phyloP scores from a whole-genome alignment of 1,140 invertebrate species.

The Nasonia giraulti region DNA sequence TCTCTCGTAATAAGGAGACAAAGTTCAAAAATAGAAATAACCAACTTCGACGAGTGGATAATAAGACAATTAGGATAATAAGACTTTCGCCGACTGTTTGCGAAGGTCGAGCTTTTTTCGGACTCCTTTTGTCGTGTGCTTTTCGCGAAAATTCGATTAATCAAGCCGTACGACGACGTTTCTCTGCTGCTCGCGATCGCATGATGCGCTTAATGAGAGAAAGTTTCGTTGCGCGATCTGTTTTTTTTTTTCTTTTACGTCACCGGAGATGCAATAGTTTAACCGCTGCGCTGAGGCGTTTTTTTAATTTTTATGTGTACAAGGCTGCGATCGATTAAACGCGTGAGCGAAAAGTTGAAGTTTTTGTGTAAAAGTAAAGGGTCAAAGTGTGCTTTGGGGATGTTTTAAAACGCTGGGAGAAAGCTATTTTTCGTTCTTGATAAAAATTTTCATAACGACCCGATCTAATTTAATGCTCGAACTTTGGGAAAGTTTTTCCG shows the following conservation, averaged over 20 bases:
- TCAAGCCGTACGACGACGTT: background rate
- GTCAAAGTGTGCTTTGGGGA: no score
- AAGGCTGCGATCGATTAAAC: background rate
- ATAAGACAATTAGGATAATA: constrained; percentile 11
- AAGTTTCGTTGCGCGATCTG: background rate
- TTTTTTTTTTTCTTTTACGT: background rate
- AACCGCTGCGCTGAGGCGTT: background rate
- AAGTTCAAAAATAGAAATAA: constrained; percentile 7
- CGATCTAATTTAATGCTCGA: no score
- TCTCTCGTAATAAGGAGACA: background rate
- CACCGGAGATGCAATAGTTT: background rate
- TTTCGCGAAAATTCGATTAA: background rate
- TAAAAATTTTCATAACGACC: no score
- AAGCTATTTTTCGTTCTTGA: no score
- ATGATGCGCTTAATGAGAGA: background rate
- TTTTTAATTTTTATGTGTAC: background rate
- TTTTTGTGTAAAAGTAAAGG: no score
- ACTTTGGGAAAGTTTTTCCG: no score
- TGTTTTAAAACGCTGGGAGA: no score
- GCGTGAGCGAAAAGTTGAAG: background rate
- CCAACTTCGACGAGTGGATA: no score
- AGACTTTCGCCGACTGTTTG: background rate
- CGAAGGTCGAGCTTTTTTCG: constrained; percentile 3
- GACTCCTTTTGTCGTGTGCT: background rate
- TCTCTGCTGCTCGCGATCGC: background rate